Evolutionary conservation across 1,140 invertebrate genomes (phyloP).

Genomic region (Tetragonula clypearis): DNA sequence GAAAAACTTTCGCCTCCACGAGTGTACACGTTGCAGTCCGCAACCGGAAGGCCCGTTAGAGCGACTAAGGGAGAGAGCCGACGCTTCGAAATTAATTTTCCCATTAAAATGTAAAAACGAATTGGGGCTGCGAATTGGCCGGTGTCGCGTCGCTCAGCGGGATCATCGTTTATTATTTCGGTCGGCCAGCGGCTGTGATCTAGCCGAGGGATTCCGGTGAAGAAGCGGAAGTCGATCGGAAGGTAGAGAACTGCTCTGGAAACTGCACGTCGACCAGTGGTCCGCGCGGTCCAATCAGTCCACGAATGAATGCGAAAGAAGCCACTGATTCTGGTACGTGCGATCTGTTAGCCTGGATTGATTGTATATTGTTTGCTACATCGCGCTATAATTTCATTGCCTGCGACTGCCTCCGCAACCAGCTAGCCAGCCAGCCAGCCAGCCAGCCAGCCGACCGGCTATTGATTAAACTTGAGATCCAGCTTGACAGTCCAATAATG

Average conservation of each 20-base stretch:
- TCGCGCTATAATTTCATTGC: conserved; percentile 42
- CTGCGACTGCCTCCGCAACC: conserved; percentile 21
- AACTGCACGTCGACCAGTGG: not conserved
- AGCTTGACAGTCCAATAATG: conserved; percentile 50
- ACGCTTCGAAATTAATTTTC: conserved; percentile 32
- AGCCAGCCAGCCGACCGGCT: not conserved
- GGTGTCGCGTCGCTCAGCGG: not conserved
- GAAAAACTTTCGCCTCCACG: conserved; percentile 27
- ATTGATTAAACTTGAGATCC: conserved; percentile 48
- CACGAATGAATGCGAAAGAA: conserved; percentile 13
- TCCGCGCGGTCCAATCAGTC: conserved; percentile 1
- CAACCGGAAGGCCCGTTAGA: not conserved
- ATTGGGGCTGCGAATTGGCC: not conserved
- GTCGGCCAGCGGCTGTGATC: too few species aligned
- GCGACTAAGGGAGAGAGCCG: not conserved
- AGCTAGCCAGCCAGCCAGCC: too few species aligned
- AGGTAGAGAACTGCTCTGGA: not conserved
- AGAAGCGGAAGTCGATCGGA: not conserved
- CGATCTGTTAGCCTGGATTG: conserved; percentile 1
- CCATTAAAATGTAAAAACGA: conserved; percentile 39
- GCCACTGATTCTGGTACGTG: not conserved
- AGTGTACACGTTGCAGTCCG: not conserved
- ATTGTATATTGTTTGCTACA: conserved; percentile 51
- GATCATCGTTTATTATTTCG: conserved; percentile 8
- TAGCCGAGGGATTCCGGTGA: too few species aligned